These are phyloP conservation scores for Athetis lepigone DNA, from an alignment of 2,888 invertebrate genomes.

Conservation along the genomic window DNA sequence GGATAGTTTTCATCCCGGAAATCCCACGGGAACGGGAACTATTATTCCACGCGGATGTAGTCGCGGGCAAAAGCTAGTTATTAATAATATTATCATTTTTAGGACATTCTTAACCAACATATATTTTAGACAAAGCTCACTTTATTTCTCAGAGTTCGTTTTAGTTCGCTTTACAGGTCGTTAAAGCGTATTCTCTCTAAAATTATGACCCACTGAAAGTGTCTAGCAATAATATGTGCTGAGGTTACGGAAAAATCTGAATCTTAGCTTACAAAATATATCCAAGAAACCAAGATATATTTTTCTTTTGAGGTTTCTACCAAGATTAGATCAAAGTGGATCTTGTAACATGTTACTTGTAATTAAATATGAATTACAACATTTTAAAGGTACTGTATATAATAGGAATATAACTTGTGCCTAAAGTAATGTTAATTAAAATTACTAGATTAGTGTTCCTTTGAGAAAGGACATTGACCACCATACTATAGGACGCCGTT, in stretches of 20 bases:
- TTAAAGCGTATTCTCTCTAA: not conserved
- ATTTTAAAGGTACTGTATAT: not conserved
- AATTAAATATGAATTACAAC: not conserved
- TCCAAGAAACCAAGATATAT: not conserved
- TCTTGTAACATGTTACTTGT: not conserved
- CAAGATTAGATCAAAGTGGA: not conserved
- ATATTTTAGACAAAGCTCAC: too few relatives aligned
- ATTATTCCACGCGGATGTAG: too few relatives aligned
- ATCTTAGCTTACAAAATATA: not conserved
- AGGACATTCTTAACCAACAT: too few relatives aligned
- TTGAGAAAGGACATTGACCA: too few relatives aligned
- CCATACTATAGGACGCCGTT: too few relatives aligned
- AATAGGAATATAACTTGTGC: not conserved
- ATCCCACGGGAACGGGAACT: too few relatives aligned
- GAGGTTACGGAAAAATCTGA: not conserved
- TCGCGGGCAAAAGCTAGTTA: too few relatives aligned
- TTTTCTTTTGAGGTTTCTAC: not conserved
- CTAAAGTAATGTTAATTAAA: constrained; percentile 2
- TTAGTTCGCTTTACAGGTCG: too few relatives aligned
- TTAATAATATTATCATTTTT: too few relatives aligned
- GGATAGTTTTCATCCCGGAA: too few relatives aligned
- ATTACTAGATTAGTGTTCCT: not conserved
- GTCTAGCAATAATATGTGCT: not conserved
- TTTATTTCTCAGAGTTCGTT: too few relatives aligned
- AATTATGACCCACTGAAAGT: not conserved